Base-by-base conservation (phyloP, 1,140 invertebrate species). In the Lordiphosa collinella region DNA sequence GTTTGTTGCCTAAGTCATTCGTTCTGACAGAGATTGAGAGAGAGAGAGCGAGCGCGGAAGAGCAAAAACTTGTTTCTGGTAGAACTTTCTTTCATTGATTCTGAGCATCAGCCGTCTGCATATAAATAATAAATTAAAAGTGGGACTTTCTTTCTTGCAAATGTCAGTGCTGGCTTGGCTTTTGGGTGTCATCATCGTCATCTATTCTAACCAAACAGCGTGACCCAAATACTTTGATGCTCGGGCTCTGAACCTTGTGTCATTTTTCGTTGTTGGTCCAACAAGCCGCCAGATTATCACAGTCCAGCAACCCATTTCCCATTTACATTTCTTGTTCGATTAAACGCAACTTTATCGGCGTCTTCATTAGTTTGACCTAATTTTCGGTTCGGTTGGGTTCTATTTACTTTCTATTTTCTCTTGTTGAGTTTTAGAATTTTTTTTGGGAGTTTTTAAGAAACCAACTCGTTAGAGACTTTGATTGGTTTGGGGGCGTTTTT, bases 31-130 rank as follows among this genome's bases (percentile, higher is more conserved):
- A 68, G 62, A 51, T 64, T 59, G 67, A 48, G 53, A 60, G 43
- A 56, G 47, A 59, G 65, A 50, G 1, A 43, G 56, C 13, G 7
- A n/a, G 6, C 12, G 36, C 11, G 25, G 34, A n/a, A 43, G 63
- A 58, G 35, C 22, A 7, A 6, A 67, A 67, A 63, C 58, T 40
- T 18, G 63, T 67, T 67, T 67, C 40, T 56, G 60, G 51, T 18
- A 74, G 76, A 80, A 80, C 76, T 80, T 80, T 80, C 76, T 76
- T 75, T 67, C 76, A 76, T 76, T 76, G 76, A 80, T 80, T 80
- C 76, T 82, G 41, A 44, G 41, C 41, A 29, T 8, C 41, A 67
- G 71, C 67, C 71, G 66, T 57, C 56, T 69, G 71, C 71, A 82
- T 80, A 76, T 71, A 80, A 80, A 84, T 78, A 82, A 82, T 73